A percentile compares a stretch with the other conserved stretches of the same genome.
phyloP scores from a whole-genome alignment of 2,888 invertebrate genomes.

The Tribolium freemani region DNA sequence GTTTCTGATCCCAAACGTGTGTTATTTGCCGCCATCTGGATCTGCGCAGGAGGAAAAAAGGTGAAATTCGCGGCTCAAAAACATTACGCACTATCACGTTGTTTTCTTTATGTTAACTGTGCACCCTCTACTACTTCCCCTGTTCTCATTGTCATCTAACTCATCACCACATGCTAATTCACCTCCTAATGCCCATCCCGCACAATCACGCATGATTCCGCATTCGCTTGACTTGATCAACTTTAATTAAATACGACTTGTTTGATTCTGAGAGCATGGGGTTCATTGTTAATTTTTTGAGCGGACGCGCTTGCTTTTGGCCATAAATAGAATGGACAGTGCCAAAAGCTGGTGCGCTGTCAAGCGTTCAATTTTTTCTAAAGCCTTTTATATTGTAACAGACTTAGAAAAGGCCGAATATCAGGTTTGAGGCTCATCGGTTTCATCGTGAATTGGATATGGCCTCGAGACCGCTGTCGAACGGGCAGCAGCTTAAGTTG shows the following conservation, averaged over 20 bases:
- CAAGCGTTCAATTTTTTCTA: neutral
- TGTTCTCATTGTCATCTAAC: neutral
- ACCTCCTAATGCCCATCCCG: neutral
- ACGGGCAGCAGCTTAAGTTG: constrained; percentile 65
- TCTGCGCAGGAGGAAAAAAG: constrained; percentile 75
- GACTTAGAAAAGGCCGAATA: constrained; percentile 95
- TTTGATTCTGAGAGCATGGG: neutral
- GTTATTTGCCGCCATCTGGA: constrained; percentile 68
- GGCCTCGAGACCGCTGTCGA: constrained; percentile 80
- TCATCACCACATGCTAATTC: neutral
- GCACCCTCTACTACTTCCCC: neutral
- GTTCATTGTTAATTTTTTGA: neutral
- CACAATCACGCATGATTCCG: neutral
- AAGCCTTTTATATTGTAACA: constrained; percentile 62
- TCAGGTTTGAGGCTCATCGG: constrained; percentile 87
- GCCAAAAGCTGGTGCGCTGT: neutral
- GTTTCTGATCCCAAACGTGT: constrained; percentile 68
- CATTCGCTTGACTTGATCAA: neutral
- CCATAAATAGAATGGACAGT: neutral
- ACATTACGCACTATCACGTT: constrained; percentile 67
- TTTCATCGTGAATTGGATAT: constrained; percentile 81
- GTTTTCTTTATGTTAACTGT: constrained; percentile 56
- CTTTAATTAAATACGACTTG: neutral
- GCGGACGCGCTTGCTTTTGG: neutral
- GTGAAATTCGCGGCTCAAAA: constrained; percentile 72